phyloP scores from a whole-genome alignment of 1,140 invertebrate species.

The Diprion similis region DNA sequence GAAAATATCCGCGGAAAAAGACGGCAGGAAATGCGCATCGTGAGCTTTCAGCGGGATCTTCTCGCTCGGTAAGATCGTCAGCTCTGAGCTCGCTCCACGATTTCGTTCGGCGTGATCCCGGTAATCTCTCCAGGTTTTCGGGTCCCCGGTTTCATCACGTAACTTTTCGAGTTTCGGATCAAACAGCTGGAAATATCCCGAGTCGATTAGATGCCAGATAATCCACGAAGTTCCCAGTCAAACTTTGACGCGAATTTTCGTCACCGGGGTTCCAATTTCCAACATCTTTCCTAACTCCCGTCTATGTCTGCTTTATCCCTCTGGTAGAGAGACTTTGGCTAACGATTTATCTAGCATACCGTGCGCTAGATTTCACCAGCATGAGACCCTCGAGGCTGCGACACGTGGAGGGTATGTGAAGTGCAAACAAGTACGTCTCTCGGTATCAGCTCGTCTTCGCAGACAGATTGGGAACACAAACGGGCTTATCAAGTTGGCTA shows the following conservation, averaged over 20 bases:
- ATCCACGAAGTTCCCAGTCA: not conserved
- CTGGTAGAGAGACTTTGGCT: not conserved
- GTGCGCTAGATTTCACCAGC: too few relatives aligned
- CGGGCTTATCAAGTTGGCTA: too few relatives aligned
- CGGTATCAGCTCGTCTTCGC: too few relatives aligned
- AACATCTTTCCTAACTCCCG: not conserved
- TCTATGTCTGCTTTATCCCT: not conserved
- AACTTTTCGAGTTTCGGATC: not conserved
- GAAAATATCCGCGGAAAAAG: not conserved
- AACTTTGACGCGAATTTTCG: not conserved
- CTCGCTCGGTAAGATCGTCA: not conserved
- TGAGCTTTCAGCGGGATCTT: not conserved
- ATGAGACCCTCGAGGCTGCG: not conserved
- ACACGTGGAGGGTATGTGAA: not conserved
- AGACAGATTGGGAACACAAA: too few relatives aligned
- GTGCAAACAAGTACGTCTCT: not conserved
- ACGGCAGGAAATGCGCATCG: not conserved
- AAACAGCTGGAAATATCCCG: constrained; percentile 5
- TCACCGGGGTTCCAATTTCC: not conserved
- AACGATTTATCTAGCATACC: not conserved
- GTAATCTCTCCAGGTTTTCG: not conserved
- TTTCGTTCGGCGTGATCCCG: not conserved
- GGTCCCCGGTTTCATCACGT: not conserved
- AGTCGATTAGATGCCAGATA: not conserved
- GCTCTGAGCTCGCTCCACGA: not conserved